Evolutionary conservation across 2,888 invertebrate genomes (phyloP), one percentile per base, ranked within the genome.

Genomic region (Melanophora roralis): DNA sequence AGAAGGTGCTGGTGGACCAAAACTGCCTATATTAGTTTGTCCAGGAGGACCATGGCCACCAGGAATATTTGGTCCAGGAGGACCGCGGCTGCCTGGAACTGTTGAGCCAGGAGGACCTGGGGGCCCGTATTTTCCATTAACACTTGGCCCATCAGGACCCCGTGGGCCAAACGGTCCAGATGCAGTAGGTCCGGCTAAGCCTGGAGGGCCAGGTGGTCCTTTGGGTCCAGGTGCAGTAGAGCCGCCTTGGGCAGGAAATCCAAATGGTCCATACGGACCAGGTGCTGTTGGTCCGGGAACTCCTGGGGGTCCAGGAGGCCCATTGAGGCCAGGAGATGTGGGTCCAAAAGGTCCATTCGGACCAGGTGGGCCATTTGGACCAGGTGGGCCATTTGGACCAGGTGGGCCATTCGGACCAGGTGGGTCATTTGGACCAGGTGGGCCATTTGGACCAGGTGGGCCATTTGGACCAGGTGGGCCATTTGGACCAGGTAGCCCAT

Each of bases 251-350:
- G n/a, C n/a, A n/a, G 19, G 90, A 90, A 4, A 91, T 90, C 45
- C 92, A 89, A 38, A 90, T 89, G 89, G 19, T 91, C 90, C 85
- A 91, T 0, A 90, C 89, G 89, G 19, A 1, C 47, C 60, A 5
- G 3, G 0, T 4, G 14, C 5, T 1, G 16, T 16, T 19, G 65
- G 65, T 14, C 68, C 68, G 8, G 12, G 21, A 27, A 38, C 27
- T 78, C 85, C 92, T 0, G 86, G 86, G 36, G 89, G 89, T 23
- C 86, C 86, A 1, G 67, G 51, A 0, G 84, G 85, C 0, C 85
- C 84, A 6, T 45, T 45, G 4, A 78, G 82, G 0, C 85, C 89
- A 89, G 90, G 90, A 0, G 92, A 91, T 47, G 47, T 89, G 55
- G 65, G 83, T 0, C 85, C 92, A 86, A 6, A 51, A 59, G 85